Base-by-base conservation (phyloP, 2,113 vertebrate genomes). In the Spizaetus ornatus region DNA sequence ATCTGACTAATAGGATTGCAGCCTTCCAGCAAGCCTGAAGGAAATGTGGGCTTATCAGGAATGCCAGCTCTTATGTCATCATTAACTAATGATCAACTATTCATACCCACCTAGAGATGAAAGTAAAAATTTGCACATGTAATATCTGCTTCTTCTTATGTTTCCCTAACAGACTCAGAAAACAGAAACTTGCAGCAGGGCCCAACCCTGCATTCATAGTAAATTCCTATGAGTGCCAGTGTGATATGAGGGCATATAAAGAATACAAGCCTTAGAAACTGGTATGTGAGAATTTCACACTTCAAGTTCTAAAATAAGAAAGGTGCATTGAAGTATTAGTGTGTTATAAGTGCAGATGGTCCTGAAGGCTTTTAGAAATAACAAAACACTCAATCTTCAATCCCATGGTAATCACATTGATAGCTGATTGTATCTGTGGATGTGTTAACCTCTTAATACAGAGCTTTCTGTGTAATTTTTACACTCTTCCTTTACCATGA, bases 21-120 rank as follows among this genome's bases (percentile, higher is more conserved):
- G 62, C 81, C 80, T 95, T 95, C 77, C 77, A 94, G 89, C 48
- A 94, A 79, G 76, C 58, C 88, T 83, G 56, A 76, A 97, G 80
- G 88, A 92, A 79, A 31, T 19, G 36, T 56, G 80, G 56, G 55
- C 67, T 97, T 96, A 96, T 91, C 77, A 84, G 66, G 42, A 86
- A 90, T 71, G 31, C 43, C 80, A 76, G 80, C 65, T 95, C 91
- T 92, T 86, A 95, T 52, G 69, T 91, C 88, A 91, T 76, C 82
- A 79, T 92, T 95, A 95, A 61, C 83, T 96, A 93, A 93, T 92
- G 89, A 72, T 83, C 74, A 78, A 88, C 48, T 76, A 74, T 82
- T 95, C 77, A 85, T 89, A 91, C 36, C 69, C 74, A 88, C 63
- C 79, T 86, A 67, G 73, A 94, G 93, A 95, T 87, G 77, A 95